Evolutionary conservation across 2,888 invertebrate species (phyloP).

Genomic region (Lasius fuliginosus): DNA sequence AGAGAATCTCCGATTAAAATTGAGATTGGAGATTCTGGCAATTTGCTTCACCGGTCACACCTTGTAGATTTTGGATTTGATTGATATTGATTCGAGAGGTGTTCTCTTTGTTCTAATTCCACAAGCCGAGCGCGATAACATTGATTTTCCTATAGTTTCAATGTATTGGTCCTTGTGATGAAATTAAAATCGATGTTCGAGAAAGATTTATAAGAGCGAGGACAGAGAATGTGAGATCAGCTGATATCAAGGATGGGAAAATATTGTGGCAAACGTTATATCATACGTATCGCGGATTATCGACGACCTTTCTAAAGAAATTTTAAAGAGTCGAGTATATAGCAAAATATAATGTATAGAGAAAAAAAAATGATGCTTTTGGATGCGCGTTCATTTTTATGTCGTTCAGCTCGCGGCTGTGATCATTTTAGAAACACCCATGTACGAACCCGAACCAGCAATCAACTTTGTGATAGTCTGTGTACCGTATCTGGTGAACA

Average conservation of each 20-base stretch:
- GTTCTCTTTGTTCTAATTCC: neutral
- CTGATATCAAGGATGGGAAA: neutral
- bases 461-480: slow-evolving; percentile 85
- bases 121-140: neutral
- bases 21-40: neutral
- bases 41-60: neutral
- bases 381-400: slow-evolving; percentile 62
- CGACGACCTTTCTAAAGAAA: slow-evolving; percentile 27
- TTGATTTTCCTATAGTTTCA: slow-evolving; percentile 17
- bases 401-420: slow-evolving; percentile 72
- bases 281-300: slow-evolving; percentile 16
- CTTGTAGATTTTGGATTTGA: neutral
- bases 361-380: slow-evolving; percentile 52
- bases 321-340: slow-evolving; percentile 24
- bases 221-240: neutral
- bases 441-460: slow-evolving; percentile 80
- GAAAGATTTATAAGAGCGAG: neutral
- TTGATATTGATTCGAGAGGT: neutral
- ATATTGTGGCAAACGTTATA: slow-evolving; percentile 11
- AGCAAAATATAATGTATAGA: slow-evolving; percentile 44
- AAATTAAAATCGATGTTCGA: slow-evolving; percentile 35
- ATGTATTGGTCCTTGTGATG: neutral
- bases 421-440: slow-evolving; percentile 81
- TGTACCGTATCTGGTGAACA: slow-evolving; percentile 78
- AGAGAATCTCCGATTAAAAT: neutral